Conservation (phyloP, 2,797 vertebrate genomes). For the Lagocephalus sceleratus region DNA sequence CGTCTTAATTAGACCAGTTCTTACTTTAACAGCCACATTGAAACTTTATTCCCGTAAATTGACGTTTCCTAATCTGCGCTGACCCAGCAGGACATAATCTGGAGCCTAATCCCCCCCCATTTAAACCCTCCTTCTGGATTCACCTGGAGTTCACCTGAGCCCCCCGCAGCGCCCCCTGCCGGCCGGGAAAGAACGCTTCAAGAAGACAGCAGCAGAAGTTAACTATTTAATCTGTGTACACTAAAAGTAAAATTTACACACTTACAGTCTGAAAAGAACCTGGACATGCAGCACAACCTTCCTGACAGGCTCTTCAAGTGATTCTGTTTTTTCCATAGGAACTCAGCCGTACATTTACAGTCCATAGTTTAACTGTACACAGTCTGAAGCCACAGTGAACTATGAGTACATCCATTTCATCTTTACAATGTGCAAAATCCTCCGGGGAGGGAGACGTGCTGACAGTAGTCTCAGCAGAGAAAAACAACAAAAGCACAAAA, state of each 20-base stretch:
- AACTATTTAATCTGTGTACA: conserved; percentile 98
- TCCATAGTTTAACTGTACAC: conserved; percentile 95
- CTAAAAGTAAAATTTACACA: conserved; percentile 99
- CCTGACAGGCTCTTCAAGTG: conserved; percentile 85
- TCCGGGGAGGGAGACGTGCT: conserved; percentile 73
- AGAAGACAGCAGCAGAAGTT: conserved; percentile 17
- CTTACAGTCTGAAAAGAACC: conserved; percentile 89
- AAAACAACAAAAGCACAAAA: conserved; percentile 9
- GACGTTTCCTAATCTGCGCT: too few relatives aligned
- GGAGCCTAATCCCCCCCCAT: too few relatives aligned
- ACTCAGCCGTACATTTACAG: conserved; percentile 91
- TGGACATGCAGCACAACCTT: conserved; percentile 88
- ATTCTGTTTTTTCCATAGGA: conserved; percentile 93
- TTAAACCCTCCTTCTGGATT: too few relatives aligned
- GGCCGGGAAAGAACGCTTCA: too few relatives aligned
- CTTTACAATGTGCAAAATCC: conserved; percentile 99
- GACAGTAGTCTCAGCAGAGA: conserved; percentile 82
- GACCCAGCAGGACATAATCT: too few relatives aligned
- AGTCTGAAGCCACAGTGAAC: conserved; percentile 96
- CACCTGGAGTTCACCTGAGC: too few relatives aligned
- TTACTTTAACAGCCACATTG: too few relatives aligned
- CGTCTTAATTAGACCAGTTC: too few relatives aligned
- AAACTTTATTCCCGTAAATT: too few relatives aligned
- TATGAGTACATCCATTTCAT: conserved; percentile 91
- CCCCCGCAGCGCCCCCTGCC: too few relatives aligned